Base-by-base conservation (phyloP, 1,140 invertebrate species). In the Sweltsa coloradensis region DNA sequence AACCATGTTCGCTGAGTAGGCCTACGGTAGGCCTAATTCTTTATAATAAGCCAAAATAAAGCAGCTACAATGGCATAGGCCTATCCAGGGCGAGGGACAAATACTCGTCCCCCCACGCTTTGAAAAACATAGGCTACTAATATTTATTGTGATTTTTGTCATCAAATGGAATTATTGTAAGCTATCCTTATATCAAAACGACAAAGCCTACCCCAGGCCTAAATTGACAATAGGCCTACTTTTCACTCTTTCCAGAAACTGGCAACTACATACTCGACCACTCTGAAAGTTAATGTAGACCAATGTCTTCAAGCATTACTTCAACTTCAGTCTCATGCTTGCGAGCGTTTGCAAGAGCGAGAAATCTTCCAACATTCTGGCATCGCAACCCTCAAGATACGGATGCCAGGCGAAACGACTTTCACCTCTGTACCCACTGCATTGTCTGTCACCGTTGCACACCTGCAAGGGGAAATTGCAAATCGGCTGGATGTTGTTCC, bases 241-340 rank as follows among this genome's bases (percentile, higher is more conserved):
- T n/a, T 44, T 47, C n/a, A 41, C 31, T 46, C n/a, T 34, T 59
- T 68, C 34, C 54, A 85, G 83, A 69, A 68, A 7, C 55, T 85
- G 23, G 71, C 77, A 5, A 51, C 60, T 6, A 70, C 70, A 39
- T 77, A 78, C 55, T 60, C 73, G 21, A 52, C 54, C 21, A 60
- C 68, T n/a, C 55, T 83, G 4, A 67, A 72, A 1, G 51, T 81
- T n/a, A 55, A 68, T 1, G 47, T 57, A 14, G 63, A 70, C 1
- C 54, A 63, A 9, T 72, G 81, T 26, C 59, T 70, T 9, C 56
- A 60, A 34, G 71, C 71, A 2, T 51, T 85, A 5, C 68, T 64
- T 40, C 68, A 76, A 47, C 59, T 87, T 1, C 77, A 86, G 60
- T 55, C 65, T 1, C 78, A 83, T 64, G 79, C 84, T 1, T 47